These are phyloP conservation scores for Vanessa atalanta DNA, from an alignment of 1,140 invertebrate species.

Conservation along the genomic window DNA sequence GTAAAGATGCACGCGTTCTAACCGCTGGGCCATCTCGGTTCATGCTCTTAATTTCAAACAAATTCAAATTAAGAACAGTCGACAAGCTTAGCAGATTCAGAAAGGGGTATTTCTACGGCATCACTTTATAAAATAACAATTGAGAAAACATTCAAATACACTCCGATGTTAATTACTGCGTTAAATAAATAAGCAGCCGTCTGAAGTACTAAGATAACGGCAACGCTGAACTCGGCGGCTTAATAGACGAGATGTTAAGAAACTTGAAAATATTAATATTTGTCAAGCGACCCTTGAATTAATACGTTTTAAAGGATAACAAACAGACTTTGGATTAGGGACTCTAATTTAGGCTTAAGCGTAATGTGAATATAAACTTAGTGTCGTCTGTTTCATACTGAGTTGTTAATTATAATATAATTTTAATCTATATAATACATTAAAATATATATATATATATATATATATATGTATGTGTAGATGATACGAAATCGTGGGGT, in stretches of 20 bases:
- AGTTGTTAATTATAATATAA: not conserved
- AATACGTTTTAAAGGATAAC: slow-evolving; percentile 27
- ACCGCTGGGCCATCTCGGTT: too few species aligned
- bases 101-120: not conserved
- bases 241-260: slow-evolving; percentile 33
- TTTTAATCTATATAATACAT: too few species aligned
- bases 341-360: slow-evolving; percentile 16
- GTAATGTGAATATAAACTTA: not conserved
- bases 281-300: slow-evolving; percentile 30
- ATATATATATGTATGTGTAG: too few species aligned
- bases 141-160: slow-evolving; percentile 7
- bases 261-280: slow-evolving; percentile 40
- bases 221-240: slow-evolving; percentile 32
- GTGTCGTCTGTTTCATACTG: not conserved
- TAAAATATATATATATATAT: too few species aligned
- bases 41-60: not conserved
- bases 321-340: slow-evolving; percentile 15
- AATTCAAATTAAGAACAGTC: slow-evolving; percentile 1
- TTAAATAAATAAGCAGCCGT: slow-evolving; percentile 32
- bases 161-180: slow-evolving; percentile 27
- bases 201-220: slow-evolving; percentile 41
- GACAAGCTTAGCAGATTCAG: not conserved
- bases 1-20: too few species aligned
- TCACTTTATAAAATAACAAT: slow-evolving; percentile 27
- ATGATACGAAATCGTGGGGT: too few species aligned